Conservation (phyloP, 2,113 vertebrate species). For the Camelus bactrianus region DNA sequence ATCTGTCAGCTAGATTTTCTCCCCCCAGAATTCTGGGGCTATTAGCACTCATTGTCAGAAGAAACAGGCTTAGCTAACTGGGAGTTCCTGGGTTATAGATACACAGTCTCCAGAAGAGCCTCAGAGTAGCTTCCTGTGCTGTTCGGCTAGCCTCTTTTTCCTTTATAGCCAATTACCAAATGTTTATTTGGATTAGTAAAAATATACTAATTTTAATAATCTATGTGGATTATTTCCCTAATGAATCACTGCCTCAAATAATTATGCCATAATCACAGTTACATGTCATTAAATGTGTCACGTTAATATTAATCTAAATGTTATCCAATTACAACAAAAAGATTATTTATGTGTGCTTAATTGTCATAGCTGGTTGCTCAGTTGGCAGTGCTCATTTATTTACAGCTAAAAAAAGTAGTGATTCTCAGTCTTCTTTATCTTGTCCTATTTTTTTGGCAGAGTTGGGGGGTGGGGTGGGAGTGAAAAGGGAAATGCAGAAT, state of each 20-base stretch:
- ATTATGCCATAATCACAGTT: slow-evolving; percentile 13
- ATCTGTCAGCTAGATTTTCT: not conserved
- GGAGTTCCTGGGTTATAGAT: not conserved
- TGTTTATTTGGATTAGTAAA: slow-evolving; percentile 19
- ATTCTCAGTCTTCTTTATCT: slow-evolving; percentile 8
- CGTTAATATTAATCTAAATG: not conserved
- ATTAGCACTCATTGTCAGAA: not conserved
- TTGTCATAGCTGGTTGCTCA: not conserved
- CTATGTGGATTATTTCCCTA: not conserved
- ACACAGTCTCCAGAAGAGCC: not conserved
- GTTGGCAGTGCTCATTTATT: not conserved
- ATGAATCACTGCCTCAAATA: slow-evolving; percentile 30
- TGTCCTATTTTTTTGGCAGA: not conserved
- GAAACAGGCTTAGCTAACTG: not conserved
- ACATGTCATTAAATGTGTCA: not conserved
- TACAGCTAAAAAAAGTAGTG: not conserved
- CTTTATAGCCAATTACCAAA: not conserved
- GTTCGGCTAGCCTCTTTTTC: not conserved
- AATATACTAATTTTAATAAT: not conserved
- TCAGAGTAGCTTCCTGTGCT: not conserved
- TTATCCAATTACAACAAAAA: slow-evolving; percentile 12
- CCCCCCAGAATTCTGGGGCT: not conserved
- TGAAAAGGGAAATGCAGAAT: not conserved
- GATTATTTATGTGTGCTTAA: not conserved
- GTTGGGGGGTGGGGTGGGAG: not conserved